phyloP scores from a whole-genome alignment of 2,797 vertebrate species.

The Enteromius afrohamiltoni region DNA sequence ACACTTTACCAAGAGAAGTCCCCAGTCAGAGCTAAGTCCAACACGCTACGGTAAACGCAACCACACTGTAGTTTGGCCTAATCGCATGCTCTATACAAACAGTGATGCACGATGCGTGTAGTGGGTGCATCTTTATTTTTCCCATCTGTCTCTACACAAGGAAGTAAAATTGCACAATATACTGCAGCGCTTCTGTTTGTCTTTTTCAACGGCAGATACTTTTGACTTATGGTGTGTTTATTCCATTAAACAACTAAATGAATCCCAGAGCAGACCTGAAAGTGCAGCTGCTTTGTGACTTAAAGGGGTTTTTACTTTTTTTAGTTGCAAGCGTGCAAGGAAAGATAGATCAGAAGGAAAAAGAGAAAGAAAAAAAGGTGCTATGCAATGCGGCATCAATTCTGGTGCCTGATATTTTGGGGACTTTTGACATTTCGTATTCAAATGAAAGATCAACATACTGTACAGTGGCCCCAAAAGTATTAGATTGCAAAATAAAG shows the following conservation, averaged over 20 bases:
- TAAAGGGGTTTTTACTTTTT: not conserved
- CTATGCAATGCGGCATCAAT: not conserved
- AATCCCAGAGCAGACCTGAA: slow-evolving; percentile 5
- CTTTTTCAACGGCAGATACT: slow-evolving; percentile 12
- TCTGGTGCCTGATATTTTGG: slow-evolving; percentile 21
- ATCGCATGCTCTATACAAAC: not conserved
- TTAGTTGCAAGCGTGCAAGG: not conserved
- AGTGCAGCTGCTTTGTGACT: slow-evolving; percentile 21
- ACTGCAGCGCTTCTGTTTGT: slow-evolving; percentile 23
- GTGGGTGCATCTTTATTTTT: not conserved
- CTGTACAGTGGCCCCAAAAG: not conserved
- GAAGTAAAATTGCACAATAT: slow-evolving; percentile 16
- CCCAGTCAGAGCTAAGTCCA: not conserved
- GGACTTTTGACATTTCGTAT: slow-evolving; percentile 30
- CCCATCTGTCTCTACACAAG: slow-evolving; percentile 6
- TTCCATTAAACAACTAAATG: slow-evolving; percentile 15
- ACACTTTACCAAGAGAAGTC: slow-evolving; percentile 35
- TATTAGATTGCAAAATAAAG: not conserved
- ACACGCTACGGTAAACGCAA: not conserved
- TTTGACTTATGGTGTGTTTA: not conserved
- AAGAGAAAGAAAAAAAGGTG: not conserved
- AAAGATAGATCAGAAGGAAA: slow-evolving; percentile 3
- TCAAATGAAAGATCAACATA: slow-evolving; percentile 5
- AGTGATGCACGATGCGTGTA: not conserved
- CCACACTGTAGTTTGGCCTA: not conserved